Conservation (phyloP, 2,888 invertebrate species). For the Ceramica pisi region DNA sequence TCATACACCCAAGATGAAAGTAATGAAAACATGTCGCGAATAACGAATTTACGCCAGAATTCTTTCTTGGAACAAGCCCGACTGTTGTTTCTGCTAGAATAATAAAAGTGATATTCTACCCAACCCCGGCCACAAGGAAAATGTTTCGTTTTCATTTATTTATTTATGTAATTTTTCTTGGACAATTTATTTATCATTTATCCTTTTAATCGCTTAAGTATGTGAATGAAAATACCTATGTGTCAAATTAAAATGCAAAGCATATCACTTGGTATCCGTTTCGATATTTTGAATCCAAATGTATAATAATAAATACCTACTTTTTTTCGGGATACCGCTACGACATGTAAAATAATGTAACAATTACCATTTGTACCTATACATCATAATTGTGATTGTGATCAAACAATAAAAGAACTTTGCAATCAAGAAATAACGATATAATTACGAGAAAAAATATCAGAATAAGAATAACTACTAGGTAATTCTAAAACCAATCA, state of each 20-base stretch:
- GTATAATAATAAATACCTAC: no score
- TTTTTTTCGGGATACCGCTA: background rate
- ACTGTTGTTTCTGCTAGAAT: constrained; percentile 55
- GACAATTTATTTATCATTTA: constrained; percentile 22
- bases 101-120: constrained; percentile 60
- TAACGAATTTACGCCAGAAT: constrained; percentile 63
- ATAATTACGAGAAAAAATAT: background rate
- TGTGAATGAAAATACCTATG: background rate
- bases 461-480: constrained; percentile 12
- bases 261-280: background rate
- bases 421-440: background rate
- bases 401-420: background rate
- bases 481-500: constrained; percentile 17
- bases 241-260: background rate
- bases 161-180: constrained; percentile 16
- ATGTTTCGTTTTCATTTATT: constrained; percentile 47
- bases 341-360: background rate
- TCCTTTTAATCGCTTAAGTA: background rate
- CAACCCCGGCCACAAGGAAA: constrained; percentile 42
- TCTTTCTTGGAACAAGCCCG: constrained; percentile 60
- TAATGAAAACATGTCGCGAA: constrained; percentile 68
- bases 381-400: no score
- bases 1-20: constrained; percentile 62
- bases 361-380: background rate
- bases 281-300: no score